Evolutionary conservation across 2,888 invertebrate genomes (phyloP), one percentile per base, ranked within the genome.

Genomic region (Galeruca laticollis): DNA sequence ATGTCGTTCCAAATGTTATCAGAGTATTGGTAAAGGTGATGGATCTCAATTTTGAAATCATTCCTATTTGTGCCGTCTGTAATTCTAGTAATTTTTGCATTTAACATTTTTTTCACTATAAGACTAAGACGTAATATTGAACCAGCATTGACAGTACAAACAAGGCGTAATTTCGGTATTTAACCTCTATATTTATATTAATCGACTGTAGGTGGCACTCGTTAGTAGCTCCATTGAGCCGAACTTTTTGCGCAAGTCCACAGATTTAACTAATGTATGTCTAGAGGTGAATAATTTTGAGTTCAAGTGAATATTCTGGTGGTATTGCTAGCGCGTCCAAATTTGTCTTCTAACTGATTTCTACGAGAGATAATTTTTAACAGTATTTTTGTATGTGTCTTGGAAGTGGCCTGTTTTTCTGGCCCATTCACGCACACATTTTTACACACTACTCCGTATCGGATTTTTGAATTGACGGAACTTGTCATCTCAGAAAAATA

Each of bases 391-490:
- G 67, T 68, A 57, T 70, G 70, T 65, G 56, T 60, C 69, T 70
- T 69, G 72, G 67, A 72, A 70, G 73, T 73, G 74, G 75, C 76
- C 77, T 76, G 74, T 75, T 72, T 75, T 74, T 74, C 77, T 79
- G 80, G 81, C 80, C 81, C 78, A 83, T 84, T 82, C 80, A 82
- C 83, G 84, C 84, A 85, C 84, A 85, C 84, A 83, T 82, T 83
- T 82, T 82, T 83, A 84, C 82, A 83, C 82, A 83, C 82, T 83
- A 84, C 84, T 85, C 85, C 85, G 84, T 85, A 86, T 85, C 84
- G 85, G 84, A 85, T 82, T 81, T 79, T 80, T 79, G 78, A 76
- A 75, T 74, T 77, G 71, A 61, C 51, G 68, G 73, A 75, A 70
- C 72, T 60, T 67, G 70, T 72, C 71, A 71, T 69, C 72, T 62